Conservation (phyloP, 2,888 invertebrate species). For the Barypeithes pellucidus region DNA sequence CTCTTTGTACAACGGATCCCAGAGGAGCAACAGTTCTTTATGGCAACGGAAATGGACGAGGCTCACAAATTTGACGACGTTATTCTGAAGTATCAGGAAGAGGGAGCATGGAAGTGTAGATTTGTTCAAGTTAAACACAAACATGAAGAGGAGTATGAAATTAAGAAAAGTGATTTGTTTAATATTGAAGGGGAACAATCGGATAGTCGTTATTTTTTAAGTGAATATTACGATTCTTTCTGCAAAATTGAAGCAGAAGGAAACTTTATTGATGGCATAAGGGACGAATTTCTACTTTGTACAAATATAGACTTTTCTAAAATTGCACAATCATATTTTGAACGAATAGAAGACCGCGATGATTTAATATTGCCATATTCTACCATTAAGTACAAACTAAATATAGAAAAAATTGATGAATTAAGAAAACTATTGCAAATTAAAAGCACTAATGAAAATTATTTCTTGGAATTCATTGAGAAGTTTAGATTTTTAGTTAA, state of each 20-base stretch:
- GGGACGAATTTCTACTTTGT: not conserved
- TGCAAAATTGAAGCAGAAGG: not conserved
- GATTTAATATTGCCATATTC: not conserved
- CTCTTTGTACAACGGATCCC: not conserved
- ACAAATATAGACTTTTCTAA: conserved; percentile 3
- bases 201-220: not conserved
- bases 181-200: not conserved
- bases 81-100: not conserved
- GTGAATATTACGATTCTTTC: not conserved
- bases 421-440: not conserved
- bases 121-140: not conserved
- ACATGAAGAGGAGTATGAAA: not conserved
- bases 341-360: not conserved
- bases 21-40: not conserved
- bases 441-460: not conserved
- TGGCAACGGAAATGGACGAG: not conserved
- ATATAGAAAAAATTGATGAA: not conserved
- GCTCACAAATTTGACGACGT: not conserved
- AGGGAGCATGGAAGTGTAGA: not conserved
- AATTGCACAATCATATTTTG: not conserved
- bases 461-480: not conserved
- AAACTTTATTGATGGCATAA: not conserved
- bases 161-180: not conserved
- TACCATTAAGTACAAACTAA: not conserved
- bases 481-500: conserved; percentile 2